Base-by-base conservation (phyloP, 2,797 vertebrate species). In the Petrocephalus schoutedeni region DNA sequence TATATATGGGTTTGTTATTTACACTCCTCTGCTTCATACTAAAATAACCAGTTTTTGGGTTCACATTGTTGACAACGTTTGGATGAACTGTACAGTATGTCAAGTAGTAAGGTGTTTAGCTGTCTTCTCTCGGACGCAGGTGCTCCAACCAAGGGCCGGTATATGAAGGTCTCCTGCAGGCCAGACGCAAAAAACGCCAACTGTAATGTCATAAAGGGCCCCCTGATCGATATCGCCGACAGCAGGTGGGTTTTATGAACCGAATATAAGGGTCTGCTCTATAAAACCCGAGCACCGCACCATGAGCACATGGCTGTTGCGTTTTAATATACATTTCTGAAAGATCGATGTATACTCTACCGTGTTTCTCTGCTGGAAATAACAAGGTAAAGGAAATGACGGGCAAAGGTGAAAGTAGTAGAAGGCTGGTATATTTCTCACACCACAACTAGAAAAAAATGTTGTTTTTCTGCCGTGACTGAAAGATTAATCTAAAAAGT, bases 141-240 rank as follows among this genome's bases (percentile, higher is more conserved):
- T 92, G 94, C 93, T 16, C 97, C 97, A 0, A 0, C 5, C 54
- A 95, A 32, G 64, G 97, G 95, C n/a, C 94, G 92, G 83, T 97
- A 96, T 90, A 94, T 94, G 88, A 95, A 95, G 93, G 89, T 98
- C 49, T 95, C 67, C 92, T 99, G 98, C 91, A 96, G 74, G 16
- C 96, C 96, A 0, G 88, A 93, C 0, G 16, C 88, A 4, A 89
- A 85, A 90, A 90, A 94, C 0, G 88, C 95, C 36, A 98, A 98
- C 93, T 99, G 98, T 92, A 83, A 95, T 1, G 91, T 93, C 64
- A 91, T 97, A 16, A 91, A 91, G 89, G 95, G 93, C 58, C 93
- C 94, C 0, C 10, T 71, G 91, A 94, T 97, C 49, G 28, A 93
- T 0, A 89, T 94, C 87, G 88, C 90, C 0, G 95, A 93, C 12